Evolutionary conservation across 2,113 vertebrate species (phyloP).

Genomic region (Patagioenas fasciata): DNA sequence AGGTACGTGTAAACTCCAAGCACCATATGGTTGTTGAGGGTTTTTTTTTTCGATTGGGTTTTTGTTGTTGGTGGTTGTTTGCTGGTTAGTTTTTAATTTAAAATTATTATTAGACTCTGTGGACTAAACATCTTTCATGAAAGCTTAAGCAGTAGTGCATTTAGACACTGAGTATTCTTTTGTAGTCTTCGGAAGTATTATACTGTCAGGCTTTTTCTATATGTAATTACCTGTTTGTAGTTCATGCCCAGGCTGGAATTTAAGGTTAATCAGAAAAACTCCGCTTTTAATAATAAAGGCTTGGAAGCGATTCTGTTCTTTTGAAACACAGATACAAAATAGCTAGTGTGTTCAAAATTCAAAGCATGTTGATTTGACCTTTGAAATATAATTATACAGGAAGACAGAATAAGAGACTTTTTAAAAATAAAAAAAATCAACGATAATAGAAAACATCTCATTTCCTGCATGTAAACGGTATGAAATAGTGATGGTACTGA

Average conservation of each 20-base stretch:
- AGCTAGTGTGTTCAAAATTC: not conserved
- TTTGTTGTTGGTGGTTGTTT: accelerated
- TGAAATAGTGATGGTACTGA: not conserved
- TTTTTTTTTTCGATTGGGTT: not conserved
- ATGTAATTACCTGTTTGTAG: not conserved
- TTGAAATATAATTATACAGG: not conserved
- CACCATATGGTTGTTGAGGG: not conserved
- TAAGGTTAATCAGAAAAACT: not conserved
- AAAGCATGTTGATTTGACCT: not conserved
- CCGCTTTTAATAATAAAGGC: not conserved
- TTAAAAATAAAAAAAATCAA: not conserved
- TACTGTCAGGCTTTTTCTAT: not conserved
- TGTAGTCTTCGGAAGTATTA: not conserved
- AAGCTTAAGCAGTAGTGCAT: not conserved
- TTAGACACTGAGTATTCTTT: not conserved
- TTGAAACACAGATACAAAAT: not conserved
- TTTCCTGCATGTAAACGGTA: not conserved
- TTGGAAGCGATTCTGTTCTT: not conserved
- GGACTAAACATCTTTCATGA: not conserved
- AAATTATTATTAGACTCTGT: not conserved
- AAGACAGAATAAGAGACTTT: not conserved
- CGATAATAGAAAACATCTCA: not conserved
- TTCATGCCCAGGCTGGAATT: not conserved
- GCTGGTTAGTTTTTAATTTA: not conserved
- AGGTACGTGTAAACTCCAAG: not conserved